phyloP scores from a whole-genome alignment of 2,888 invertebrate genomes.

The Mechanitis messenoides region DNA sequence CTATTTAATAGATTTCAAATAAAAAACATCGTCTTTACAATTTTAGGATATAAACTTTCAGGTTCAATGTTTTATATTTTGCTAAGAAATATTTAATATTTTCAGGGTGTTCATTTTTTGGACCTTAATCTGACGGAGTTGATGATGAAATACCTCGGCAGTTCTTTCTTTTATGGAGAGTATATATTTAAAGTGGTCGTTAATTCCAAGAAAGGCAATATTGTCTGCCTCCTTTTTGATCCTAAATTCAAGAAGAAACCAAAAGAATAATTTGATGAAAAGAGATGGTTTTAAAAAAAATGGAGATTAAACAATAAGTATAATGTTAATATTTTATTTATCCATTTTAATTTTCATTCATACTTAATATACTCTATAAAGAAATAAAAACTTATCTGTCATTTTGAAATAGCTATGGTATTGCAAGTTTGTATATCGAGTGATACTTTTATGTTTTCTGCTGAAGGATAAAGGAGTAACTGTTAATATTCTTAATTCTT shows the following conservation, averaged over 20 bases:
- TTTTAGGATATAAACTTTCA: background rate
- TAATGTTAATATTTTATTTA: background rate
- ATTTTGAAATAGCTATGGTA: no score
- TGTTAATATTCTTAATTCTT: no score
- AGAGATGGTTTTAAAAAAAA: background rate
- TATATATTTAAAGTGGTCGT: constrained; percentile 32
- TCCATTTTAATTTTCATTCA: background rate
- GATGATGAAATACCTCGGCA: constrained; percentile 32
- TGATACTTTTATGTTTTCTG: no score
- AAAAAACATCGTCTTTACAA: no score
- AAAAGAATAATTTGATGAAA: constrained; percentile 10
- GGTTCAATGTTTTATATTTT: background rate
- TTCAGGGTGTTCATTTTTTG: constrained; percentile 33
- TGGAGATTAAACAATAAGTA: background rate
- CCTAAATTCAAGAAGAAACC: constrained; percentile 31
- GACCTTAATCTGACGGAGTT: constrained; percentile 32
- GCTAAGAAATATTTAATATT: constrained; percentile 10
- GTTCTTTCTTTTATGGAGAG: constrained; percentile 39
- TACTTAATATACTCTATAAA: no score
- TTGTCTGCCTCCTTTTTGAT: constrained; percentile 33
- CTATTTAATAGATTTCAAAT: no score
- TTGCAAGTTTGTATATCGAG: no score
- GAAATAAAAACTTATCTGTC: no score
- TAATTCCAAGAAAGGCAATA: constrained; percentile 35
- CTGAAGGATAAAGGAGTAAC: no score